phyloP scores from a whole-genome alignment of 2,888 invertebrate genomes.

The Caenorhabditis wallacei region DNA sequence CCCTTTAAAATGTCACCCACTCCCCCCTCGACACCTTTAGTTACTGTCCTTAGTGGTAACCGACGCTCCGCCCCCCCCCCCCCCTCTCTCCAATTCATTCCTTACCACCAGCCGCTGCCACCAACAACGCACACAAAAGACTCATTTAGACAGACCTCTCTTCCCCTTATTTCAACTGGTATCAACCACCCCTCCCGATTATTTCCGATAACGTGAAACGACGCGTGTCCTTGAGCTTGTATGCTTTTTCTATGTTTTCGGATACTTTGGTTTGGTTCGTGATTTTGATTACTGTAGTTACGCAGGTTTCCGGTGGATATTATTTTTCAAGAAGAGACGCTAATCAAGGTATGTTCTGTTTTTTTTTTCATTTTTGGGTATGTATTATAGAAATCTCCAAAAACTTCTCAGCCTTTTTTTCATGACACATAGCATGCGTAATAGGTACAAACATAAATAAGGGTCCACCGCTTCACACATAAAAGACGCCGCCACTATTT shows the following conservation, averaged over 20 bases:
- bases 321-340: conserved; percentile 31
- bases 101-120: conserved; percentile 14
- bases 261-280: conserved; percentile 15
- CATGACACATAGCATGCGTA: conserved; percentile 35
- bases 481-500: conserved; percentile 34
- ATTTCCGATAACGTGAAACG: conserved; percentile 21
- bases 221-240: conserved; percentile 1
- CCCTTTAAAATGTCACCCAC: conserved; percentile 19
- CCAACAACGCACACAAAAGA: conserved; percentile 29
- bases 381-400: background rate
- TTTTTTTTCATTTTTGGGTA: conserved; percentile 6
- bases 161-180: conserved; percentile 41
- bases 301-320: background rate
- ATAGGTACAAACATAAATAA: conserved; percentile 50
- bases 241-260: conserved; percentile 56
- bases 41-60: conserved; percentile 42
- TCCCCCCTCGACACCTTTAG: conserved; percentile 6
- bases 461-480: conserved; percentile 34
- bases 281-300: conserved; percentile 1
- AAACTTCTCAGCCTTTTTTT: conserved; percentile 10
- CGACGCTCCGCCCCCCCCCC: conserved; percentile 22
- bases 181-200: conserved; percentile 38
- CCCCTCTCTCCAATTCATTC: conserved; percentile 4
- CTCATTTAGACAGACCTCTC: conserved; percentile 35
- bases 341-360: conserved; percentile 7